Conservation (phyloP, 2,113 vertebrate genomes). For the Cyphotilapia sp. region DNA sequence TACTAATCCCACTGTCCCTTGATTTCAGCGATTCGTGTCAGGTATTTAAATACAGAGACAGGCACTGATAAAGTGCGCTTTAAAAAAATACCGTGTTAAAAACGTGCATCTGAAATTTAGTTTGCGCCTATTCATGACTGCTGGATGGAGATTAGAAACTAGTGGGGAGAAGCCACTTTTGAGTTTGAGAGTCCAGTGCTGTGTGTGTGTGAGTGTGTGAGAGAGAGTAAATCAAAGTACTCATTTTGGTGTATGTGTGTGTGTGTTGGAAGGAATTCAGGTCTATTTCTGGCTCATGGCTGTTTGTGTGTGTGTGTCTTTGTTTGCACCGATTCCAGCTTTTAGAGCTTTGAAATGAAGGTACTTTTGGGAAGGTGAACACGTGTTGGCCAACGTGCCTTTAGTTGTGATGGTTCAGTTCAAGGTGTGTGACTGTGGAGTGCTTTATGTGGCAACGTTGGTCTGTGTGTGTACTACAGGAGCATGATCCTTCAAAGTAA, state of each 20-base stretch:
- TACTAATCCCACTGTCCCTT: not conserved
- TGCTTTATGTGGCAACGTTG: not conserved
- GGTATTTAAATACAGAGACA: not conserved
- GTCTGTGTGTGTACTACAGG: not conserved
- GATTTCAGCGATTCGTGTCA: not conserved
- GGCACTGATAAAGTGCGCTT: not conserved
- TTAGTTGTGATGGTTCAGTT: not conserved
- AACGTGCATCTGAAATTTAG: not conserved
- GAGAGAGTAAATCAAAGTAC: conserved; percentile 19
- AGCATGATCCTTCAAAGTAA: not conserved
- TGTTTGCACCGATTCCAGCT: not conserved
- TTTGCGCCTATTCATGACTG: not conserved
- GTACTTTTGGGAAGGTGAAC: not conserved
- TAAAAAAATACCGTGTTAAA: not conserved
- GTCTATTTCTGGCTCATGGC: not conserved
- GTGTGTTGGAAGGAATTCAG: not conserved
- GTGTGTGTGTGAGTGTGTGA: not conserved
- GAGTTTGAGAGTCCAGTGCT: conserved; percentile 12
- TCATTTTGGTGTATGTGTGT: not conserved
- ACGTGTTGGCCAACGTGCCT: not conserved
- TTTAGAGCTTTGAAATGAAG: not conserved
- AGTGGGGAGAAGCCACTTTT: conserved; percentile 5
- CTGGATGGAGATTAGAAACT: conserved; percentile 16
- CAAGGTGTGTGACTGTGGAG: not conserved
- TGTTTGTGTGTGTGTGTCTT: not conserved